Conservation (phyloP, 2,888 invertebrate species). For the Cryptocephalus moraei region DNA sequence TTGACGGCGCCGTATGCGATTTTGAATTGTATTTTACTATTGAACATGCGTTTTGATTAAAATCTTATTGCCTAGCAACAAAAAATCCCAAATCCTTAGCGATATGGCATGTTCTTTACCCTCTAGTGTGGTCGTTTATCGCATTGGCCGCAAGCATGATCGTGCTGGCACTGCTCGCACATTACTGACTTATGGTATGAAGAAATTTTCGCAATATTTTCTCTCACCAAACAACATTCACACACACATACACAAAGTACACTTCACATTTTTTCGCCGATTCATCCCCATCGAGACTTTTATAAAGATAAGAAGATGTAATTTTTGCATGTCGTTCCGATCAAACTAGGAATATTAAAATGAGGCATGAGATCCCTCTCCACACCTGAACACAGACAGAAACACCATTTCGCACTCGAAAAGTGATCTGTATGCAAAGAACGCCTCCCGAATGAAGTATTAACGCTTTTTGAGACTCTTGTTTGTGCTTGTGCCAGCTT, state of each 20-base stretch:
- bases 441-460: constrained; percentile 15
- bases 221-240: constrained; percentile 6
- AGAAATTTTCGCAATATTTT: constrained; percentile 19
- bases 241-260: neutral
- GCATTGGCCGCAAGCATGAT: constrained; percentile 41
- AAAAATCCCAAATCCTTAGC: constrained; percentile 31
- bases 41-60: constrained; percentile 23
- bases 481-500: constrained; percentile 13
- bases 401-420: constrained; percentile 21
- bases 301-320: too few relatives aligned
- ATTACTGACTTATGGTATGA: constrained; percentile 36
- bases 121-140: constrained; percentile 38
- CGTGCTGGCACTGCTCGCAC: constrained; percentile 40
- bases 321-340: too few relatives aligned
- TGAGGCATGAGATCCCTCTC: constrained; percentile 26
- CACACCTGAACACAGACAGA: constrained; percentile 11
- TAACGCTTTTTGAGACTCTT: constrained; percentile 14
- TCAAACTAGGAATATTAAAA: constrained; percentile 22
- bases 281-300: too few relatives aligned
- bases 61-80: constrained; percentile 31
- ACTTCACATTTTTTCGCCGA: too few relatives aligned
- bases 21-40: constrained; percentile 1
- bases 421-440: constrained; percentile 30
- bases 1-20: constrained; percentile 3
- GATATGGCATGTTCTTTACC: constrained; percentile 39